These are phyloP conservation scores for Sebastes minor DNA, from an alignment of 2,797 vertebrate genomes.

Conservation along the genomic window DNA sequence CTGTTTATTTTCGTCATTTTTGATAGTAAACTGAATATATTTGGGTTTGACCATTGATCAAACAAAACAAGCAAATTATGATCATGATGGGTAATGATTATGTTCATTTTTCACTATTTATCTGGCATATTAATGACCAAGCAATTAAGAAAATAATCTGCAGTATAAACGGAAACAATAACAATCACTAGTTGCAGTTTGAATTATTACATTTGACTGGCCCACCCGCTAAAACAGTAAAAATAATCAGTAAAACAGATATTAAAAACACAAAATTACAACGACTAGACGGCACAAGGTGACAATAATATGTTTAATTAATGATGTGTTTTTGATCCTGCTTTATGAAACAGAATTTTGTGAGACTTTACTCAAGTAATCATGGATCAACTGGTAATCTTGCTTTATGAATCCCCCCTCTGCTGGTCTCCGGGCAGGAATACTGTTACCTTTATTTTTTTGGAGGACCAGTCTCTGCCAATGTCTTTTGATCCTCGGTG, in stretches of 20 bases:
- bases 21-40: neutral
- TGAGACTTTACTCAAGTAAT: neutral
- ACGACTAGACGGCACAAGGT: no score
- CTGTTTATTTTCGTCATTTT: neutral
- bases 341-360: neutral
- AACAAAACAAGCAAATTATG: neutral
- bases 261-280: no score
- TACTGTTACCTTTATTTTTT: neutral
- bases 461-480: neutral
- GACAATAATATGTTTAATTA: neutral
- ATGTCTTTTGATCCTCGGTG: constrained; percentile 20
- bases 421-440: neutral
- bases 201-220: neutral
- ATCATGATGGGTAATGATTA: neutral
- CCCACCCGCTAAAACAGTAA: no score
- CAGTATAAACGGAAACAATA: neutral
- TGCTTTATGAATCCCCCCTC: neutral
- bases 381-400: neutral
- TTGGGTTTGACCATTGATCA: neutral
- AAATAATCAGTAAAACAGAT: no score
- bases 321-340: neutral
- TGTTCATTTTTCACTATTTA: neutral
- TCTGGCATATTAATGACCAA: neutral
- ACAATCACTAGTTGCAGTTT: neutral
- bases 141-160: neutral